These are phyloP conservation scores for Calosoma granatense DNA, from an alignment of 1,140 invertebrate genomes.

Conservation along the genomic window DNA sequence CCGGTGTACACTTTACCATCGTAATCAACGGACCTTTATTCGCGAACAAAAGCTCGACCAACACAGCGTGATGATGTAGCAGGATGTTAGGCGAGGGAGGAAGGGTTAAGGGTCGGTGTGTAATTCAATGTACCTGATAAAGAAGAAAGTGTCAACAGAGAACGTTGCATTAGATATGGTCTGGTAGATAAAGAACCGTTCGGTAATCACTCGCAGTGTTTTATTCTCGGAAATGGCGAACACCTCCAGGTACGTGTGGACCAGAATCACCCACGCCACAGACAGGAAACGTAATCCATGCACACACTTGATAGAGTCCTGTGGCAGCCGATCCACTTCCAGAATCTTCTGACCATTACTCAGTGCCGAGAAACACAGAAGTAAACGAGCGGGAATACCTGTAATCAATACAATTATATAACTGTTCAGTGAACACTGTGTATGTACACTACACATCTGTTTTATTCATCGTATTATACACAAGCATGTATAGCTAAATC, in stretches of 20 bases:
- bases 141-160: slow-evolving; percentile 88
- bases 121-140: slow-evolving; percentile 54
- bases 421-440: too few species aligned
- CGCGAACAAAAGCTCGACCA: background rate
- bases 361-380: slow-evolving; percentile 39
- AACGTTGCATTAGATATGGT: slow-evolving; percentile 81
- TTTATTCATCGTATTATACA: too few species aligned
- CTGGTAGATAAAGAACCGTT: slow-evolving; percentile 70
- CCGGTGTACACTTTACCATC: background rate
- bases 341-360: slow-evolving; percentile 50
- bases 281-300: slow-evolving; percentile 77
- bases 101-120: too few species aligned
- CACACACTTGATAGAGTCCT: slow-evolving; percentile 63
- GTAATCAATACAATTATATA: slow-evolving; percentile 20
- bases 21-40: background rate
- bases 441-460: too few species aligned
- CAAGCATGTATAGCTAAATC: too few species aligned
- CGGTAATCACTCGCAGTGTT: slow-evolving; percentile 61
- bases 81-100: too few species aligned
- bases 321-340: slow-evolving; percentile 42
- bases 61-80: too few species aligned
- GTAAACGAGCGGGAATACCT: slow-evolving; percentile 33
- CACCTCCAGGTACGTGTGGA: slow-evolving; percentile 76
- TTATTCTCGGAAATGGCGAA: slow-evolving; percentile 70
- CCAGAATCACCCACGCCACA: slow-evolving; percentile 85